These are phyloP conservation scores for Drosophila ercepeae DNA, from an alignment of 1,140 invertebrate species.

Conservation along the genomic window DNA sequence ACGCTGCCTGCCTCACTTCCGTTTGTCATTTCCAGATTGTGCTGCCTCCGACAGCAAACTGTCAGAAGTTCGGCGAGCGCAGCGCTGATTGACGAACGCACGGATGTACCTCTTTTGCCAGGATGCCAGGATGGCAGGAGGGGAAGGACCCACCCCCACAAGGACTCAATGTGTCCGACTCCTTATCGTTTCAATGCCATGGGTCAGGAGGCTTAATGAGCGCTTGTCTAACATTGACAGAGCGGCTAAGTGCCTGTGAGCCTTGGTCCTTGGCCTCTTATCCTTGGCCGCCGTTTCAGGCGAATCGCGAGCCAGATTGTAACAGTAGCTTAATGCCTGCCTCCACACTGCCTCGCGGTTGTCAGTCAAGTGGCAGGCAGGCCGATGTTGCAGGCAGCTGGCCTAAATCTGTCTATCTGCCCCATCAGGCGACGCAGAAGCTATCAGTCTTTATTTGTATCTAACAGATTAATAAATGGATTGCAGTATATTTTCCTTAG, in stretches of 20 bases:
- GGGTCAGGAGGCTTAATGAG: conserved; percentile 74
- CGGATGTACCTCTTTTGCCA: conserved; percentile 35
- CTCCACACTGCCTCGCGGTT: conserved; percentile 45
- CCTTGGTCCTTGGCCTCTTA: conserved; percentile 17
- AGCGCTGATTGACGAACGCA: conserved; percentile 66
- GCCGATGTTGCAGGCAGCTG: conserved; percentile 21
- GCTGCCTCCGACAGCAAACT: conserved; percentile 74
- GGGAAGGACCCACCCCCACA: too few species aligned
- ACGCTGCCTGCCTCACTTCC: conserved; percentile 53
- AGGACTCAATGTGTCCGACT: conserved; percentile 40
- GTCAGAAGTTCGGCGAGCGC: conserved; percentile 64
- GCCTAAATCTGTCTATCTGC: conserved; percentile 31
- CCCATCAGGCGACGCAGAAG: background rate
- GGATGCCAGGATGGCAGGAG: too few species aligned
- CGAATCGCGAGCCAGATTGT: conserved; percentile 18
- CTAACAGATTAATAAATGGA: conserved; percentile 1
- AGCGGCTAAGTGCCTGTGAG: conserved; percentile 64
- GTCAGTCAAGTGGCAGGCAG: conserved; percentile 16
- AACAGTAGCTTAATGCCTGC: conserved; percentile 33
- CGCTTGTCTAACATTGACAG: conserved; percentile 75
- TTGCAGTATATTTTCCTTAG: background rate
- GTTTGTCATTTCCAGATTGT: conserved; percentile 74
- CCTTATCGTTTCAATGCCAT: conserved; percentile 62
- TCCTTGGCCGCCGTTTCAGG: conserved; percentile 39
- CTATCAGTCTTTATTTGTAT: conserved; percentile 11